Conservation (phyloP, 2,888 invertebrate genomes). For the Dicyrtoma fusca region DNA sequence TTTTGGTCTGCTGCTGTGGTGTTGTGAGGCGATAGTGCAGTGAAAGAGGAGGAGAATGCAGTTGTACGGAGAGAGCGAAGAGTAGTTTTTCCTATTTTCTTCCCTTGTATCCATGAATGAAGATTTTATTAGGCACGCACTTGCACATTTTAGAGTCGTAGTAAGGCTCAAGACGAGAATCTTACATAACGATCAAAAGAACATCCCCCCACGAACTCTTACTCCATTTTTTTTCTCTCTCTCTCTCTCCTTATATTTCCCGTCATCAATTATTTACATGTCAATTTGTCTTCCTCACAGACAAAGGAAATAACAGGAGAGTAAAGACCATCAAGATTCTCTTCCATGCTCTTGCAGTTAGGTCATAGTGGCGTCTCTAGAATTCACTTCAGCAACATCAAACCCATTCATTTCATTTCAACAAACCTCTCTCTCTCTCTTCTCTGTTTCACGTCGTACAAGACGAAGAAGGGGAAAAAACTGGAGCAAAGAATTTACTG, state of each 20-base stretch:
- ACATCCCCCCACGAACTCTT: constrained; percentile 29
- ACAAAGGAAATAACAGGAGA: constrained; percentile 34
- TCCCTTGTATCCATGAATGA: constrained; percentile 19
- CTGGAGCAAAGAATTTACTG: constrained; percentile 13
- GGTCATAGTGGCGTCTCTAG: no score
- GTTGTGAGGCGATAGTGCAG: no score
- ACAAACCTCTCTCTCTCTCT: background rate
- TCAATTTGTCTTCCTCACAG: constrained; percentile 40
- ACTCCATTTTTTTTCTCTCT: background rate
- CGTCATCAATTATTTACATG: constrained; percentile 39
- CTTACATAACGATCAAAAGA: constrained; percentile 33
- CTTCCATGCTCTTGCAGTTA: constrained; percentile 17
- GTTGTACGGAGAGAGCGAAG: no score
- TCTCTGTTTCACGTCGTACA: background rate
- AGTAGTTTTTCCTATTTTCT: constrained; percentile 30
- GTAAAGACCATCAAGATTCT: constrained; percentile 30
- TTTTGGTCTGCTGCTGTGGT: no score
- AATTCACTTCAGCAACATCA: no score
- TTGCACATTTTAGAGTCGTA: constrained; percentile 3
- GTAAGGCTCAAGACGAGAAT: background rate
- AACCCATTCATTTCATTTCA: no score
- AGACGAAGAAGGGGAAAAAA: background rate
- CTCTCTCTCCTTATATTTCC: constrained; percentile 13
- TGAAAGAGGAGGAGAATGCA: no score
- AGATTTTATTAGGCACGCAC: constrained; percentile 25